A percentile compares a stretch with the other conserved stretches of the same genome.
phyloP scores from a whole-genome alignment of 2,888 invertebrate genomes.

The Buathra laborator region DNA sequence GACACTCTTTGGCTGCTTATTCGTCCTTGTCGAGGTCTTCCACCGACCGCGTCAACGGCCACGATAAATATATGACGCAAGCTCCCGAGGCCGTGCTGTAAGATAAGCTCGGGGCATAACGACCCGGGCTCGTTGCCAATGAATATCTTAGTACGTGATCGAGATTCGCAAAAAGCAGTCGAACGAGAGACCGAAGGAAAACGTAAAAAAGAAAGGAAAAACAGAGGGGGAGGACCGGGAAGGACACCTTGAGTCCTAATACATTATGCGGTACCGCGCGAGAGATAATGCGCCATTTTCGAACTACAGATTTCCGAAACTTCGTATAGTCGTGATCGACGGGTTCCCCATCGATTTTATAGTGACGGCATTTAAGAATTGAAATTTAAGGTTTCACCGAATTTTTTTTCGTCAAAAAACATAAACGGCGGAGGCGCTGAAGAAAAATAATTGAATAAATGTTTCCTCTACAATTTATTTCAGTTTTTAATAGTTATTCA shows the following conservation, averaged over 20 bases:
- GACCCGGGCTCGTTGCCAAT: conserved; percentile 52
- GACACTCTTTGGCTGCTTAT: conserved; percentile 61
- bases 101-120: conserved; percentile 68
- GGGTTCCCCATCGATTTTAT: background rate
- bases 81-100: conserved; percentile 68
- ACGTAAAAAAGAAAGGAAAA: background rate
- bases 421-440: background rate
- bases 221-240: conserved; percentile 2
- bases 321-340: background rate
- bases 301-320: background rate
- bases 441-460: background rate
- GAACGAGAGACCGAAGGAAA: background rate
- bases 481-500: too few relatives aligned
- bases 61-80: conserved; percentile 81
- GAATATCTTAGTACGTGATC: conserved; percentile 35
- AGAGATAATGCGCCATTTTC: background rate
- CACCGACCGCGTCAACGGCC: conserved; percentile 80
- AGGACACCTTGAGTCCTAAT: background rate
- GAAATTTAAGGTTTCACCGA: background rate
- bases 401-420: background rate
- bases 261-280: background rate
- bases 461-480: too few relatives aligned
- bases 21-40: conserved; percentile 83
- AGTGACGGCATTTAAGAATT: background rate
- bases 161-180: conserved; percentile 2